Evolutionary conservation across 2,113 vertebrate genomes (phyloP).

Genomic region (Oenanthe melanoleuca): DNA sequence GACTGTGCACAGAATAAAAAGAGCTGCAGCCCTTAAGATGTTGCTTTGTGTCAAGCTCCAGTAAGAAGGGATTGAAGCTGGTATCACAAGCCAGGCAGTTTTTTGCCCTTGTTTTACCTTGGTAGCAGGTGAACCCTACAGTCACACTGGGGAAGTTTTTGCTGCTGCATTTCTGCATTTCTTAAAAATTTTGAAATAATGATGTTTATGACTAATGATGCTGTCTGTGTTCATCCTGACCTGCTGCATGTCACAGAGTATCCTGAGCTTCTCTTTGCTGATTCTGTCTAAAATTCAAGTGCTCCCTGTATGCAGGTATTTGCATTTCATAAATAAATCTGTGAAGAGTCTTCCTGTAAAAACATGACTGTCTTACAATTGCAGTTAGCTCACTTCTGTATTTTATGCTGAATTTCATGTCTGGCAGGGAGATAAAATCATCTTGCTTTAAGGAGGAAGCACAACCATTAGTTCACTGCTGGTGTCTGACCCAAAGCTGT

Average conservation of each 20-base stretch:
- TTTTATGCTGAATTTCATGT: background rate
- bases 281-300: background rate
- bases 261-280: background rate
- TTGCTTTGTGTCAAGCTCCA: background rate
- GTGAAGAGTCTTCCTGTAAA: conserved; percentile 51
- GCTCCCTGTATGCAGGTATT: background rate
- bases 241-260: background rate
- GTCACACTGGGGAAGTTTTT: background rate
- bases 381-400: conserved; percentile 14
- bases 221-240: background rate
- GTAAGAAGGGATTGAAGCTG: background rate
- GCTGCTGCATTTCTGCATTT: background rate
- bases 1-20: background rate
- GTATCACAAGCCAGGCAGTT: background rate
- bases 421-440: background rate
- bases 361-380: background rate
- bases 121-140: background rate
- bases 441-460: background rate
- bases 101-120: background rate
- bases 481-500: background rate
- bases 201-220: background rate
- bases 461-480: background rate
- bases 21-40: background rate
- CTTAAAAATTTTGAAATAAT: background rate
- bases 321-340: conserved; percentile 44